These are phyloP conservation scores for Rhinogobius similis DNA, from an alignment of 2,113 vertebrate species.

Conservation along the genomic window DNA sequence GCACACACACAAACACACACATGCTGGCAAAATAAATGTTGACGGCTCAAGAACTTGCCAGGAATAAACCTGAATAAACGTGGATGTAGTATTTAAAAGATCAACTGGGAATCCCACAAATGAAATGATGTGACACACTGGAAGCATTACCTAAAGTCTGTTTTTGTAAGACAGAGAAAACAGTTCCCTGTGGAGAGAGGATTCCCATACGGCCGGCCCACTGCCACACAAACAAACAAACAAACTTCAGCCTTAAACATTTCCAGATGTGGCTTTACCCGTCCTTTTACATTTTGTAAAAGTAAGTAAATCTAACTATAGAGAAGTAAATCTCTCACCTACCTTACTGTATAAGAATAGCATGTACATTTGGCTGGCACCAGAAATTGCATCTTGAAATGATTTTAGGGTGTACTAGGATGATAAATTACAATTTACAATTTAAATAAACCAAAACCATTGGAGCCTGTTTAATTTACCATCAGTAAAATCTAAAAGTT, in stretches of 20 bases:
- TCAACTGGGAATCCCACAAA: constrained; percentile 13
- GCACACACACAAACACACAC: background rate
- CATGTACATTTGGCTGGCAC: background rate
- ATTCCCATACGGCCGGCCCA: constrained; percentile 67
- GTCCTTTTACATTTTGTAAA: background rate
- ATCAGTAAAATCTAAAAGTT: background rate
- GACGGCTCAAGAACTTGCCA: background rate
- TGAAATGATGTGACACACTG: constrained; percentile 61
- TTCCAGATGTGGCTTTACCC: constrained; percentile 73
- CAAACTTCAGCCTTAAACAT: constrained; percentile 47
- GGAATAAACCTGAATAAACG: background rate
- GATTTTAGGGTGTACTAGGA: background rate
- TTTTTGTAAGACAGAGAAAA: constrained; percentile 67
- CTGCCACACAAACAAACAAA: constrained; percentile 33
- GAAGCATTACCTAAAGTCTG: constrained; percentile 71
- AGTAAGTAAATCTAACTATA: background rate
- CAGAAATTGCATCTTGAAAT: background rate
- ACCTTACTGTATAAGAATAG: background rate
- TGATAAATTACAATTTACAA: background rate
- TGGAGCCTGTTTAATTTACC: background rate
- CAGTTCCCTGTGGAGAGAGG: constrained; percentile 69
- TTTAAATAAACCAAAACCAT: background rate
- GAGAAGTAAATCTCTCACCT: background rate
- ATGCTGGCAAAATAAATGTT: background rate
- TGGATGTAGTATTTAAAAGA: background rate